Percentiles rank a stretch among this genome's conserved stretches.
Conservation (phyloP, 2,113 vertebrate genomes). For the Xenopus tropicalis region DNA sequence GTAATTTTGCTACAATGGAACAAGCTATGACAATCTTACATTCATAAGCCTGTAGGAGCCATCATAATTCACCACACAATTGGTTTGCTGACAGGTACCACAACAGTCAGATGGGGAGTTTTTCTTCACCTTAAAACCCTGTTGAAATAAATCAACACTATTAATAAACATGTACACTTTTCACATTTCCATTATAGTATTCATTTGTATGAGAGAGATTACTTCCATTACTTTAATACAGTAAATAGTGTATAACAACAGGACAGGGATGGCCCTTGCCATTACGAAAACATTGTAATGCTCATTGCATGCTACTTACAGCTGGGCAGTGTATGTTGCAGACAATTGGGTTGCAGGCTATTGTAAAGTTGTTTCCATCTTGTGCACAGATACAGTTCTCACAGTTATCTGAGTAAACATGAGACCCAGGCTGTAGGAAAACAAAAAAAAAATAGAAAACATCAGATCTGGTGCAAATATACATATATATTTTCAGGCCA, state of each 20-base stretch:
- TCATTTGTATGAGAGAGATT: no score
- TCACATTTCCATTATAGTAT: no score
- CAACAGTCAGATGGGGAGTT: conserved; percentile 67
- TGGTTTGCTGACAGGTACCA: conserved; percentile 77
- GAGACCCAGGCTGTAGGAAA: conserved; percentile 68
- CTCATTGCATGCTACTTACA: conserved; percentile 63
- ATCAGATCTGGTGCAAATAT: not conserved
- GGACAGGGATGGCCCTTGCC: not conserved
- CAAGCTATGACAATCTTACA: conserved; percentile 59
- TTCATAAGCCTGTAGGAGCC: conserved; percentile 51
- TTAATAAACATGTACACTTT: no score
- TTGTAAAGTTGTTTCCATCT: conserved; percentile 48
- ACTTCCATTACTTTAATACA: no score
- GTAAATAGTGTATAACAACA: no score
- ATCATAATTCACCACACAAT: conserved; percentile 62
- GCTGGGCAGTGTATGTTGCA: conserved; percentile 66
- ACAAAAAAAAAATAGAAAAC: not conserved
- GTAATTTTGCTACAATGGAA: no score
- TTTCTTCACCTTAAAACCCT: conserved; percentile 60
- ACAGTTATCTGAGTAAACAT: conserved; percentile 67
- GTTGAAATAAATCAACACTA: not conserved
- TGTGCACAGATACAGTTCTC: conserved; percentile 69
- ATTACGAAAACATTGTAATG: not conserved
- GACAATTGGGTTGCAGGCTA: conserved; percentile 61
- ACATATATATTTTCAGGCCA: no score